Conservation (phyloP, 2,888 invertebrate species). For the Villa cingulata region DNA sequence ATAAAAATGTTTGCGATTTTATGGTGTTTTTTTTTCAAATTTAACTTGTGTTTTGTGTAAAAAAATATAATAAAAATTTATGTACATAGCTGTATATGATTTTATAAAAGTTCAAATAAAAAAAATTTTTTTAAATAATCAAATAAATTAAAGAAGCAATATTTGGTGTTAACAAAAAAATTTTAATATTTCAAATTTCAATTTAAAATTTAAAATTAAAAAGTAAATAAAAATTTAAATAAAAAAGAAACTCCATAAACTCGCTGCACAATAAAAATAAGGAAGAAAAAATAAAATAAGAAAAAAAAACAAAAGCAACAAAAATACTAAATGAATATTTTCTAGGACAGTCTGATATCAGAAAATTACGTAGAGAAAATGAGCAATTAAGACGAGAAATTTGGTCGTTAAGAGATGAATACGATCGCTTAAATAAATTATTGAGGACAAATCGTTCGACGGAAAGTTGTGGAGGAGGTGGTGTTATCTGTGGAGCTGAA, state of each 20-base stretch:
- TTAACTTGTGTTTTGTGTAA: too few relatives aligned
- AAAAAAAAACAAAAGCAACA: too few relatives aligned
- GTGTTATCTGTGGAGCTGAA: slow-evolving; percentile 6
- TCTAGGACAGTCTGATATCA: slow-evolving; percentile 76
- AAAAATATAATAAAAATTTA: too few relatives aligned
- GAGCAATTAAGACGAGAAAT: slow-evolving; percentile 77
- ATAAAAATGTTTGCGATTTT: too few relatives aligned
- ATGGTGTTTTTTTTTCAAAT: too few relatives aligned
- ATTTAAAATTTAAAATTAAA: too few relatives aligned
- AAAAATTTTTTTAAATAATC: too few relatives aligned
- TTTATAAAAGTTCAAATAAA: too few relatives aligned
- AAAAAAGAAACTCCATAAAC: not conserved
- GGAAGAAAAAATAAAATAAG: not conserved
- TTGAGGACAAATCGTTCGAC: slow-evolving; percentile 43
- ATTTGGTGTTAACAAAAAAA: too few relatives aligned
- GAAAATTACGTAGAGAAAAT: slow-evolving; percentile 76
- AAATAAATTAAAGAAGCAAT: too few relatives aligned
- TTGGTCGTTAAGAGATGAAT: slow-evolving; percentile 75
- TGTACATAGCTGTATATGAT: too few relatives aligned
- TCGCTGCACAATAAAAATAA: not conserved
- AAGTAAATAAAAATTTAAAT: not conserved
- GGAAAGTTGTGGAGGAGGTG: slow-evolving; percentile 20
- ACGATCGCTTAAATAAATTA: slow-evolving; percentile 70
- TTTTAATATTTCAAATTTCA: too few relatives aligned
- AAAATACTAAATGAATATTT: slow-evolving; percentile 14